A percentile compares a stretch with the other conserved stretches of the same genome.
Conservation (phyloP, 2,113 vertebrate genomes). For the Mobula hypostoma region DNA sequence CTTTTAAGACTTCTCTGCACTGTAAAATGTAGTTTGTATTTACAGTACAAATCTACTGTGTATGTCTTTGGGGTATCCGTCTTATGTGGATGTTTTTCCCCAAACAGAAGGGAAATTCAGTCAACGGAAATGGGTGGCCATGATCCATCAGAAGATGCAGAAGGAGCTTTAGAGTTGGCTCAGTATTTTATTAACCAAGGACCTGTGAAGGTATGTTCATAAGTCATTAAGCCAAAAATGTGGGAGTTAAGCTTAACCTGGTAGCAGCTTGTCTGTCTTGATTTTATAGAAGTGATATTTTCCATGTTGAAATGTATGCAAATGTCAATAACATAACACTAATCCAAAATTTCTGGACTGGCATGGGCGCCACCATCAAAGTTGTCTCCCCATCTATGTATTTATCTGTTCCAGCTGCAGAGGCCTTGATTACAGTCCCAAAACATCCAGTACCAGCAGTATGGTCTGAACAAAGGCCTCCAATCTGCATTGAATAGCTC, state of each 20-base stretch:
- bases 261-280: background rate
- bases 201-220: conserved; percentile 62
- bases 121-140: conserved; percentile 60
- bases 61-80: background rate
- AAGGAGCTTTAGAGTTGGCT: conserved; percentile 70
- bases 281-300: background rate
- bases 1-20: background rate
- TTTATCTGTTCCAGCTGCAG: too few relatives aligned
- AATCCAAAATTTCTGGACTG: too few relatives aligned
- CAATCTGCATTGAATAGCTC: too few relatives aligned
- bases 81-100: background rate
- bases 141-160: conserved; percentile 74
- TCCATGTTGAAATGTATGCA: too few relatives aligned
- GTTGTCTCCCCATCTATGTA: too few relatives aligned
- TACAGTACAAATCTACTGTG: background rate
- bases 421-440: too few relatives aligned
- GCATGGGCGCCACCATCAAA: too few relatives aligned
- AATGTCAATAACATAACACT: too few relatives aligned
- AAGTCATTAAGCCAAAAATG: background rate
- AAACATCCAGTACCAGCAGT: too few relatives aligned
- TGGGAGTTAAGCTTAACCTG: background rate
- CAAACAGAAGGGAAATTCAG: conserved; percentile 72
- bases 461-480: too few relatives aligned
- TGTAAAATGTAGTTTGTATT: background rate
- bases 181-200: conserved; percentile 77